phyloP scores from a whole-genome alignment of 2,797 vertebrate genomes.

The Anguilla pacifica region DNA sequence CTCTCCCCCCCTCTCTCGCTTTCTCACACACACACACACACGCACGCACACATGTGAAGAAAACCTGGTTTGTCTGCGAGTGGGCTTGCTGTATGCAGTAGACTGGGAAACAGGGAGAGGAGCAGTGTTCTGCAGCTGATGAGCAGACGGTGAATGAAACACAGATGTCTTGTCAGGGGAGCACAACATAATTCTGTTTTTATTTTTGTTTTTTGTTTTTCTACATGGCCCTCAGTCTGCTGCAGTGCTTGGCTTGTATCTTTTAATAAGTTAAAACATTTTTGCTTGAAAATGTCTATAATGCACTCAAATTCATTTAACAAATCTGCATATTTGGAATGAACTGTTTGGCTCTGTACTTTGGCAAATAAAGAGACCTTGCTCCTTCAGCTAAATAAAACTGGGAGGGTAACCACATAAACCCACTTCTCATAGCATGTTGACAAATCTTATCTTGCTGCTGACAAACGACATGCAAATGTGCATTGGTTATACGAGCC shows the following conservation, averaged over 20 bases:
- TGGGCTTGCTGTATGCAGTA: neutral
- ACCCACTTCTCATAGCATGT: neutral
- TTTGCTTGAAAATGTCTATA: neutral
- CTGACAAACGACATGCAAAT: conserved; percentile 9
- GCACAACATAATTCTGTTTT: conserved; percentile 10
- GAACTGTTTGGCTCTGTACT: neutral
- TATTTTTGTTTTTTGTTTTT: conserved; percentile 5
- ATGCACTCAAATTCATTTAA: neutral
- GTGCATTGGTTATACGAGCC: neutral
- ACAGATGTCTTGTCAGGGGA: conserved; percentile 38
- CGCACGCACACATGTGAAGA: neutral
- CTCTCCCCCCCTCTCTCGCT: neutral
- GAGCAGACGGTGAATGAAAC: conserved; percentile 34
- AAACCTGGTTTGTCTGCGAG: neutral
- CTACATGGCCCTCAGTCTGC: neutral
- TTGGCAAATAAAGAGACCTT: conserved; percentile 17
- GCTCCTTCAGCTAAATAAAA: neutral
- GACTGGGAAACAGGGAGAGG: conserved; percentile 17
- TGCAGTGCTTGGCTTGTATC: neutral
- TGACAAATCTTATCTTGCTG: conserved; percentile 2
- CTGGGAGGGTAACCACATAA: neutral
- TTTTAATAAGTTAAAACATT: conserved; percentile 20
- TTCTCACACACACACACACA: neutral
- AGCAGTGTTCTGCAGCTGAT: conserved; percentile 24
- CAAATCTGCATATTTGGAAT: neutral